Evolutionary conservation across 1,140 invertebrate genomes (phyloP), one percentile per base, ranked within the genome.

Genomic region (Macrosteles quadrilineatus): DNA sequence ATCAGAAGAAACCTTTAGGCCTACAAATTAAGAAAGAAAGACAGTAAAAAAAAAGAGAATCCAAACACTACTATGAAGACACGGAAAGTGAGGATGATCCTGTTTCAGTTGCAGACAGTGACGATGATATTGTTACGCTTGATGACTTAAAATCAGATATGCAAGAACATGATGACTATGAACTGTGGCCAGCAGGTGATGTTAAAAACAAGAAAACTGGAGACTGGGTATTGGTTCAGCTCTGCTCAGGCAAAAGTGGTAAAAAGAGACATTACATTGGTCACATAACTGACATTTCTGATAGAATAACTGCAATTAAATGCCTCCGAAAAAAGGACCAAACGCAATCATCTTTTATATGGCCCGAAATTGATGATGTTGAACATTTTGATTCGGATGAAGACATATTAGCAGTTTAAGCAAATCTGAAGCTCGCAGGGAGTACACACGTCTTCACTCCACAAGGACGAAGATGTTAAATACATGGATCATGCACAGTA

Each of bases 21-120:
- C n/a, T n/a, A n/a, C n/a, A n/a, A n/a, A n/a, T n/a, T n/a, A 43
- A 43, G 40, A 43, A 43, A 11, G 40, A 43, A 43, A 11, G 40
- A n/a, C 9, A 43, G n/a, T n/a, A 11, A 43, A 43, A 43, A 43
- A 43, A 43, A 43, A n/a, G 40, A 43, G n/a, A 43, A 43, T n/a
- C 40, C 9, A 43, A 43, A 9, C n/a, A 11, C 40, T n/a, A 43
- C 40, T 43, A 43, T 43, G 40, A 43, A 43, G 40, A 43, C n/a
- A 43, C n/a, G 40, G 40, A 43, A 43, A 43, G n/a, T 43, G 40
- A 43, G 40, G 40, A 43, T 43, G 40, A 43, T 43, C 40, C n/a
- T 43, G 40, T 43, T 43, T 43, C 40, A 9, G n/a, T 43, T 43
- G 9, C 40, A n/a, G 40, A 43, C 40, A 43, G 40, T 43, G 40